A percentile compares a stretch with the other conserved stretches of the same genome.
These are phyloP conservation scores for Acipenser ruthenus DNA, from an alignment of 2,797 vertebrate genomes.

Conservation along the genomic window DNA sequence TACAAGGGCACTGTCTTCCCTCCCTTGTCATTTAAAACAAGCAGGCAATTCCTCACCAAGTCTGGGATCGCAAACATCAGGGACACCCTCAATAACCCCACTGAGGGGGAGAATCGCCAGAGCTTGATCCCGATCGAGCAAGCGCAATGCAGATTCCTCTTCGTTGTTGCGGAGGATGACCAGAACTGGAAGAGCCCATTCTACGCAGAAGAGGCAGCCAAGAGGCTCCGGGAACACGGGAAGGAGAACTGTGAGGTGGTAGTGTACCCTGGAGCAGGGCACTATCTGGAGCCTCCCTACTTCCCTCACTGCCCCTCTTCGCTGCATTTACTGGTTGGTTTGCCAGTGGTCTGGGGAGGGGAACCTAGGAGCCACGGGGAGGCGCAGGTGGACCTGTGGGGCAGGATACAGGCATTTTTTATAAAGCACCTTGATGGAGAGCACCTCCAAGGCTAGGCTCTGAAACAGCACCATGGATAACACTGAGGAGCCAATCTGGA, in stretches of 20 bases:
- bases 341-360: constrained; percentile 62
- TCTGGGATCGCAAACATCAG: constrained; percentile 31
- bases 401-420: constrained; percentile 69
- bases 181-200: constrained; percentile 52
- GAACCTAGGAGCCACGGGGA: constrained; percentile 62
- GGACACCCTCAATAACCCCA: constrained; percentile 38
- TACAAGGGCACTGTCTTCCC: constrained; percentile 44
- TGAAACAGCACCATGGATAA: constrained; percentile 2
- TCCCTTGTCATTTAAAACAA: constrained; percentile 10
- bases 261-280: constrained; percentile 72
- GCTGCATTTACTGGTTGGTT: constrained; percentile 49
- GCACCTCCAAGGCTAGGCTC: constrained; percentile 14
- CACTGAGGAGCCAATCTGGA: too few species aligned
- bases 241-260: constrained; percentile 69
- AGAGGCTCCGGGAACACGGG: constrained; percentile 56
- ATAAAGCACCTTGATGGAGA: constrained; percentile 49
- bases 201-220: constrained; percentile 51
- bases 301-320: constrained; percentile 61
- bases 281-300: constrained; percentile 77
- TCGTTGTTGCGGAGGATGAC: constrained; percentile 1
- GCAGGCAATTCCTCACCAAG: constrained; percentile 10
- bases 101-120: constrained; percentile 38
- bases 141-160: background rate
- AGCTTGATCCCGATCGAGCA: constrained; percentile 24
- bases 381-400: constrained; percentile 79